Evolutionary conservation across 2,113 vertebrate genomes (phyloP).

Genomic region (Grammomys surdaster): DNA sequence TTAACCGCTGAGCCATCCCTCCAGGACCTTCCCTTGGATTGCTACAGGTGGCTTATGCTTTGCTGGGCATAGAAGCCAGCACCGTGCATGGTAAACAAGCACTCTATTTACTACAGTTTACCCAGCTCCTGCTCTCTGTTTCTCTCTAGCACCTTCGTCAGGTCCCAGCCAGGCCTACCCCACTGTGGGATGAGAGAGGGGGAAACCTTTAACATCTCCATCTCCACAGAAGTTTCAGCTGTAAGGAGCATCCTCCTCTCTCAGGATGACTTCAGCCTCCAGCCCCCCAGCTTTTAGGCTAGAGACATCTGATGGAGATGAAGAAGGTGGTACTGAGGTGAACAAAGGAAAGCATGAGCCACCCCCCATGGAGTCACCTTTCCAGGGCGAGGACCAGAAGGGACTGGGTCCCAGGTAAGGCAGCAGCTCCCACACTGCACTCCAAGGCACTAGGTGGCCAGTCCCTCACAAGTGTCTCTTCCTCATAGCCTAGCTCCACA

Average conservation of each 20-base stretch:
- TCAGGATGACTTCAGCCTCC: constrained; percentile 59
- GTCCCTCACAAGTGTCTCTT: background rate
- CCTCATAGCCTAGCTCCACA: background rate
- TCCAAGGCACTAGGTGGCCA: background rate
- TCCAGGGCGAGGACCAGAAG: constrained; percentile 83
- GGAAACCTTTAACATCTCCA: background rate
- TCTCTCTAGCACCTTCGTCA: constrained; percentile 2
- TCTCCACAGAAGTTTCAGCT: background rate
- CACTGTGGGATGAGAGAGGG: background rate
- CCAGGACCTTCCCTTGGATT: background rate
- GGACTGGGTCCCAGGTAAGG: constrained; percentile 79
- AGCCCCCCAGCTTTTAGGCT: constrained; percentile 70
- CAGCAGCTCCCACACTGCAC: background rate
- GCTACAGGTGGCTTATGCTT: background rate
- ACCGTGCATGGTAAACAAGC: too few species aligned
- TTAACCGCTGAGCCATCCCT: background rate
- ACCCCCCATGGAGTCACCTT: constrained; percentile 84
- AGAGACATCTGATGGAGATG: constrained; percentile 81
- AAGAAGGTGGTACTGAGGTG: constrained; percentile 66
- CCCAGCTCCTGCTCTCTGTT: background rate
- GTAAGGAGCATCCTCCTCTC: background rate
- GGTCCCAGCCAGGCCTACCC: background rate
- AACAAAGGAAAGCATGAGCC: constrained; percentile 52
- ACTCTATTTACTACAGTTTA: background rate
- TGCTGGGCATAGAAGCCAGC: background rate